Evolutionary conservation across 1,140 invertebrate species (phyloP), one percentile per base, ranked within the genome.

Genomic region (Trichogramma pretiosum): DNA sequence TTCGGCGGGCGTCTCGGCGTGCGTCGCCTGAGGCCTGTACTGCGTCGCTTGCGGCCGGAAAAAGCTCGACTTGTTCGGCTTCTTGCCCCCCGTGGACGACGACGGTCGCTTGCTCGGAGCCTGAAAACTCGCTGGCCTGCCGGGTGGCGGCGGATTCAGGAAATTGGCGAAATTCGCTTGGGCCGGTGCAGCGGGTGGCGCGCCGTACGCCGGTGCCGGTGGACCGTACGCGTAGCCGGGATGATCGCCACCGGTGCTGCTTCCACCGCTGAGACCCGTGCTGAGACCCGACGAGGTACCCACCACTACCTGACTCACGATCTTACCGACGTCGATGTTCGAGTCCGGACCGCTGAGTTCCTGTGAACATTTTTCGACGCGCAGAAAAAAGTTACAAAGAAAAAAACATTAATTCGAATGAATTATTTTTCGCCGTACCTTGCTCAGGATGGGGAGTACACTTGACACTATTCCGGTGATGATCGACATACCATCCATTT

Each of bases 241-340:
- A 0, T 26, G 11, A 2, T 37, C 8, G 24, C 24, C 24, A n/a
- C 34, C 24, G 10, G 42, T 46, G 28, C 46, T 54, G 1, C 56
- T 56, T 7, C 50, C 47, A 8, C 57, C 62, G 36, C 63, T 70
- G 2, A 65, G 52, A 11, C 66, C 67, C 4, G 64, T 60, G 33
- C 67, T 72, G 0, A 63, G 54, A 1, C 70, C 70, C 10, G 67
- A 57, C 5, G 66, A 43, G 1, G 62, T 42, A 14, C 68, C 68
- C 11, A 63, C 56, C 9, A 70, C 48, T 13, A 72, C 44, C 0
- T 63, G 56, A 9, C 59, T 57, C n/a, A 72, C 51, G 3, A 71
- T 24, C 5, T 55, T 54, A 3, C 58, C 59, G 0, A 71, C 1
- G 23, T 71, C 68, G 0, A 61, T 56, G n/a, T 59, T 58, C 13